Base-by-base conservation (phyloP, 2,113 vertebrate genomes). In the Malurus cyaneus region DNA sequence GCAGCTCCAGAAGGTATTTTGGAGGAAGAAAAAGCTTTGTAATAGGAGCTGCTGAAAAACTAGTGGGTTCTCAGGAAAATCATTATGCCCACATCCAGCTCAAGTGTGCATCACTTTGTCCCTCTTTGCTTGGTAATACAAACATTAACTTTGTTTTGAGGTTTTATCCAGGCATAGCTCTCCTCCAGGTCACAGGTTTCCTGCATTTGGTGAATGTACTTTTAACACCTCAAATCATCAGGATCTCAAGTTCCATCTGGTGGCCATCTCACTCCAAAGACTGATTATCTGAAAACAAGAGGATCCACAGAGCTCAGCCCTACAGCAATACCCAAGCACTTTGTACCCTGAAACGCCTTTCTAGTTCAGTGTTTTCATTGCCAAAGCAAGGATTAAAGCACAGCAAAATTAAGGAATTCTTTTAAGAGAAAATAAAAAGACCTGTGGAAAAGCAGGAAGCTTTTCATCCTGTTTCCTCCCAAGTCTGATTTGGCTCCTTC, bases 401-500 rank as follows among this genome's bases (percentile, higher is more conserved):
- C 18, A 67, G 18, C 47, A 88, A 73, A 65, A 80, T 42, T 36
- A 69, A 26, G 26, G 9, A 70, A 79, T 66, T 89, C 1, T 4
- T 15, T 46, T 42, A 49, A 53, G 50, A 26, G 60, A 50, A 87
- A 69, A 52, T 0, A 7, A n/a, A 25, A 52, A 31, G 23, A 72
- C 24, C n/a, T 4, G 2, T 9, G 11, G 69, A 80, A 72, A 13
- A 91, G 14, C 21, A 62, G 14, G 25, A 69, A 94, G 50, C 36
- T 88, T 50, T 76, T 70, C 12, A 71, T 53, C 46, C 47, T 91
- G 11, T 53, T 49, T 54, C 31, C 39, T 62, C 39, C 8, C 3
- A 0, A 0, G 19, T 52, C 41, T 59, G 18, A 76, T 3, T 25
- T 62, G 34, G 16, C 24, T 70, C 31, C 50, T 73, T 11, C 21